Conservation (phyloP, 1,140 invertebrate genomes). For the Lepidurus couesii region DNA sequence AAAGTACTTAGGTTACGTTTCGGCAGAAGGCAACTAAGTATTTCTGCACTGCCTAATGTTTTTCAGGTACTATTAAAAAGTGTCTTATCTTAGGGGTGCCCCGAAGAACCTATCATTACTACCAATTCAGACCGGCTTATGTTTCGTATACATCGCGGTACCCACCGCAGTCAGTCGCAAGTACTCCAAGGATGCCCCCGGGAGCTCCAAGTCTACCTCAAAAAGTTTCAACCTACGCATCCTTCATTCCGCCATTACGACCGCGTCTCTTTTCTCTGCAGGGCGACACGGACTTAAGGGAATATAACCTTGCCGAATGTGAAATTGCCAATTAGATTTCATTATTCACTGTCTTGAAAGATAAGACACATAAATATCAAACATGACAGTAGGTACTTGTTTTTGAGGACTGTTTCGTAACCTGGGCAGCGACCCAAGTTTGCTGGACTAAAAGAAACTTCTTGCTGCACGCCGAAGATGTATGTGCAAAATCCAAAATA, state of each 20-base stretch:
- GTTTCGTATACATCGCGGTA: background rate
- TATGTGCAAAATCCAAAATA: background rate
- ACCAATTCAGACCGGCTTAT: background rate
- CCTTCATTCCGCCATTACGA: background rate
- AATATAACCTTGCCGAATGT: conserved; percentile 3
- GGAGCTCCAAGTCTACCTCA: background rate
- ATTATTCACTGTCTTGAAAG: conserved; percentile 9
- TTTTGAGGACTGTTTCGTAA: background rate
- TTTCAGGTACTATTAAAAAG: background rate
- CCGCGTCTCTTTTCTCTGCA: background rate
- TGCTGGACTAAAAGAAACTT: background rate
- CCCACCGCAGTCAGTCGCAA: background rate
- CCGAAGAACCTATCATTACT: conserved; percentile 1
- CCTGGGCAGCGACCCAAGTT: background rate
- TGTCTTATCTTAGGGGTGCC: background rate
- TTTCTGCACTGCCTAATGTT: background rate
- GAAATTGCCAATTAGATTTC: conserved; percentile 10
- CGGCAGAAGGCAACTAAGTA: background rate
- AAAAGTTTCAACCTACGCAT: background rate
- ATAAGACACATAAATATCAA: background rate
- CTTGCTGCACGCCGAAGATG: background rate
- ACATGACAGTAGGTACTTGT: background rate
- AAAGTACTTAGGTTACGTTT: too few relatives aligned
- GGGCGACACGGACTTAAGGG: background rate
- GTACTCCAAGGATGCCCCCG: background rate